A percentile compares a stretch with the other conserved stretches of the same genome.
These are phyloP conservation scores for Corythoichthys haematopterus DNA, from an alignment of 2,113 vertebrate genomes.

Conservation along the genomic window DNA sequence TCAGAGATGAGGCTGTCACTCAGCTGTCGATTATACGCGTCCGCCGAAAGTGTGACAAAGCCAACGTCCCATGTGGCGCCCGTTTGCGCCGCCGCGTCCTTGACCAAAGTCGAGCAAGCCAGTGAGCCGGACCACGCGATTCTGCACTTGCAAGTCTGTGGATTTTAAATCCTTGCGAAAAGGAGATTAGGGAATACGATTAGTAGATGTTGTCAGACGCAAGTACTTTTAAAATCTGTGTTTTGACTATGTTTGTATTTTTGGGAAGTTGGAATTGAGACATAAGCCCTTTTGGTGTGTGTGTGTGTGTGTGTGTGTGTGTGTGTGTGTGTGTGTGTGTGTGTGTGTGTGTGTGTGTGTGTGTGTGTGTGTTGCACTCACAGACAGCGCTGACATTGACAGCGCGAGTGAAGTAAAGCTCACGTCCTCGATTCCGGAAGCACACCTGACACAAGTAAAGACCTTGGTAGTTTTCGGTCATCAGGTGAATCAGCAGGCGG, in stretches of 20 bases:
- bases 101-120: constrained; percentile 61
- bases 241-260: not conserved
- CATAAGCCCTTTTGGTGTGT: not conserved
- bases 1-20: constrained; percentile 53
- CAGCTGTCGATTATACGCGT: constrained; percentile 59
- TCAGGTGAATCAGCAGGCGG: constrained; percentile 63
- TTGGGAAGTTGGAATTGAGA: not conserved
- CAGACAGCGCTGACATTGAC: constrained; percentile 78
- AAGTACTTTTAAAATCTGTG: not conserved
- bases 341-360: too few species aligned
- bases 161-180: not conserved
- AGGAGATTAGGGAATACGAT: not conserved
- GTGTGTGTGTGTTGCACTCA: constrained; percentile 60
- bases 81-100: constrained; percentile 37
- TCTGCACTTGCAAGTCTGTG: not conserved
- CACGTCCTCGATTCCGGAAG: constrained; percentile 69
- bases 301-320: not conserved
- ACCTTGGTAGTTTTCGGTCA: constrained; percentile 56
- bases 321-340: too few species aligned
- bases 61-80: constrained; percentile 56
- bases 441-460: constrained; percentile 81
- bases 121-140: constrained; percentile 22
- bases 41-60: constrained; percentile 58
- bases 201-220: not conserved
- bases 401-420: constrained; percentile 77